Base-by-base conservation (phyloP, 23 tunicate genomes). In the Trididemnum clinides region DNA sequence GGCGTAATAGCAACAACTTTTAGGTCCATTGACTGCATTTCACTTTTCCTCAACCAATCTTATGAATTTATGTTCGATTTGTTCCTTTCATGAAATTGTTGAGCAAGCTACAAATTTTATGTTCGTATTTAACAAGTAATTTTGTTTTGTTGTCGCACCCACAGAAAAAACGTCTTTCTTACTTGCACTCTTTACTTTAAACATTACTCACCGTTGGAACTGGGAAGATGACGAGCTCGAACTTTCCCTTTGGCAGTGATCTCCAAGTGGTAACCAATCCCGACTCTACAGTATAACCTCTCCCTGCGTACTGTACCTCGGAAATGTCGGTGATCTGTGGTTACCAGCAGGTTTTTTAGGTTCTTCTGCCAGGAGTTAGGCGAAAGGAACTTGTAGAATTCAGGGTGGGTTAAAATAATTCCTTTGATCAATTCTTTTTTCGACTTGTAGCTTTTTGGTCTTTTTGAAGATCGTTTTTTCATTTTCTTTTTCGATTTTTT, bases 231-330 rank as follows among this genome's bases (percentile, higher is more conserved):
- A 12, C 90, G 49, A 4, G 93, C 98, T 7, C 31, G 29, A 20
- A 93, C 87, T 84, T 58, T 84, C 34, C 98, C 98, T 19, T 88
- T 80, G 7, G 38, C 39, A 15, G 64, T 70, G 23, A 93, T 84
- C 64, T 88, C 98, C 64, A 93, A 59, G 57, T 93, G 98, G 54
- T 88, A 93, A 26, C 98, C 98, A 33, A 88, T 93, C 25, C 98
- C 98, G 49, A 81, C 89, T 31, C 92, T 65, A 35, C 98, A 93
- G 62, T 86, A 93, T 21, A 93, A 38, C 12, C 98, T 77, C 64
- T 64, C 76, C 51, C 57, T 27, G 27, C 96, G 59, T 22, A 64
- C 85, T 3, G 85, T 72, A 1, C 88, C 90, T 25, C 50, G 76
- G 1, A 83, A 44, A 51, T 84, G 84, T 23, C 51, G 33, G 27